Percentiles rank a stretch among this genome's conserved stretches.
Evolutionary conservation across 2,797 vertebrate genomes (phyloP).

Genomic region (Phoebastria nigripes): DNA sequence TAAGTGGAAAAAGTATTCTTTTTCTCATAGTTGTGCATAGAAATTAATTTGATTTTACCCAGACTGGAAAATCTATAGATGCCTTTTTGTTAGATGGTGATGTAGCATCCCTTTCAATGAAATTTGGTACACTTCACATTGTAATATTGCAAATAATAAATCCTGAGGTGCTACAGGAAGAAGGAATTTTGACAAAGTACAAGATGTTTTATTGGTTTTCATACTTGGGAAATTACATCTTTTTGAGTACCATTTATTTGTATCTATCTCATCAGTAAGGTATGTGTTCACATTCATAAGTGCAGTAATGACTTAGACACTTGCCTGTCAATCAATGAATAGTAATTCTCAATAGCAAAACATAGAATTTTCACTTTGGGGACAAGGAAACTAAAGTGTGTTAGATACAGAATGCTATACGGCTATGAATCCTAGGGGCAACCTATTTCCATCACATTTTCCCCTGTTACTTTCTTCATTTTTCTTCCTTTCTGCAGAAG

Average conservation of each 20-base stretch:
- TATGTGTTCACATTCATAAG: background rate
- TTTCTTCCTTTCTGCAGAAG: background rate
- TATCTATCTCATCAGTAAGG: background rate
- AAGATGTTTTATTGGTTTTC: background rate
- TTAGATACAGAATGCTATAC: background rate
- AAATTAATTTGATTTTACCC: background rate
- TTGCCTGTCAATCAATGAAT: background rate
- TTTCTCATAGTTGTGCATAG: background rate
- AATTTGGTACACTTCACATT: background rate
- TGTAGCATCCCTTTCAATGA: background rate
- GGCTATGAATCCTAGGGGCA: background rate
- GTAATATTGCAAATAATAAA: background rate
- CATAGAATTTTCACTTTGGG: background rate
- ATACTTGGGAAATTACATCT: background rate
- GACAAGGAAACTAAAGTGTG: background rate
- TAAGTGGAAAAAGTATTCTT: background rate
- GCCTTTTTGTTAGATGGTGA: background rate
- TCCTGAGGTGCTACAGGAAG: background rate
- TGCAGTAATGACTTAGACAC: background rate
- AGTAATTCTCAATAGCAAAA: background rate
- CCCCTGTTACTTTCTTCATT: background rate
- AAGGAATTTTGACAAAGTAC: background rate
- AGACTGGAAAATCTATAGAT: background rate
- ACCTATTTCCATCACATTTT: background rate
- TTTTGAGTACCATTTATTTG: background rate